Base-by-base conservation (phyloP, 1,140 invertebrate genomes). In the Trypoxylus dichotomus region DNA sequence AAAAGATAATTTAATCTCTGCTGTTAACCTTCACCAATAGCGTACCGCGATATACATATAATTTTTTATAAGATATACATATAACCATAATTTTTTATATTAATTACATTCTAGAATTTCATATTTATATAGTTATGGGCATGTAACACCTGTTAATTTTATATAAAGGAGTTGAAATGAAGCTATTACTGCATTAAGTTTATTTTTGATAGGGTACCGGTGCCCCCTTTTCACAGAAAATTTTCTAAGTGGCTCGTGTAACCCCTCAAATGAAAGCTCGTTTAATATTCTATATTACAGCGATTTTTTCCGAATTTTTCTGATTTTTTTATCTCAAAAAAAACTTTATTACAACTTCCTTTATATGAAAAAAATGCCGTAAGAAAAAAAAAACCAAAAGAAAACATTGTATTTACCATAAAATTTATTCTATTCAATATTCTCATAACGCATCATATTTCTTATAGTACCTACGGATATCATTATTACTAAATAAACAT, bases 371-470 rank as follows among this genome's bases (percentile, higher is more conserved):
- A 75, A 29, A n/a, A n/a, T n/a, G 3, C 13, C 41, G 41, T 37
- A 75, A 75, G 42, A 37, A 7, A 37, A 37, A 7, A 37, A 5
- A 37, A 37, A 37, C 32, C 13, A 5, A 32, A 47, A 47, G 29
- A 47, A 75, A 19, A 37, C 71, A 13, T 19, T 47, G 43, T 47
- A 47, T 47, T 73, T 21, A 75, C 41, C 1, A 24, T 75, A 75
- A 42, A 47, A 75, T 42, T 47, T 42, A 73, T 68, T 68, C 24
- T 75, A 75, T 75, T 75, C 24, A 58, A 73, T 47, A 37, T 37
- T 37, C 32, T 37, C 21, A 72, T 72, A 77, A 37, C 24, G 32
- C 27, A 37, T 74, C 71, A 77, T 77, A 77, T 77, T 73, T 77
- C 68, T 41, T 77, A 77, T n/a, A n/a, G n/a, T n/a, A n/a, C n/a